Conservation (phyloP, 2,888 invertebrate genomes). For the Acleris literana region DNA sequence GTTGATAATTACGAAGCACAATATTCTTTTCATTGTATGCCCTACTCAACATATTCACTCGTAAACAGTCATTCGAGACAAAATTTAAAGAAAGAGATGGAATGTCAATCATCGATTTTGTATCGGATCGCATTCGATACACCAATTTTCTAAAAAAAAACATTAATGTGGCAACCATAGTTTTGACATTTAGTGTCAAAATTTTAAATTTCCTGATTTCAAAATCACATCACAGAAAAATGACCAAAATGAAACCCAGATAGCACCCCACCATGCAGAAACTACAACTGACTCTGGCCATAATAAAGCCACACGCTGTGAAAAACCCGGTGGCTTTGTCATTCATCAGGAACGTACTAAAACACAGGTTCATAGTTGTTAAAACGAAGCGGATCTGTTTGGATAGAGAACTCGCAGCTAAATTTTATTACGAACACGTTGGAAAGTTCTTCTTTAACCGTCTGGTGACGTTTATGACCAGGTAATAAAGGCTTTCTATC, state of each 20-base stretch:
- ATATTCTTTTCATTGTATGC: no score
- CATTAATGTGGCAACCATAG: not conserved
- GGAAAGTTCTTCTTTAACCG: slow-evolving; percentile 93
- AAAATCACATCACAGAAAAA: slow-evolving; percentile 22
- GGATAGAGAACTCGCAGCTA: slow-evolving; percentile 85
- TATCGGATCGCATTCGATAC: not conserved
- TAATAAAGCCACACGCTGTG: slow-evolving; percentile 93
- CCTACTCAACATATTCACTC: no score
- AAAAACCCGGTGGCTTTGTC: slow-evolving; percentile 89
- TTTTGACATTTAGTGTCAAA: slow-evolving; percentile 12
- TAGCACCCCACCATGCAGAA: slow-evolving; percentile 59
- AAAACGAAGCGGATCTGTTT: slow-evolving; percentile 86
- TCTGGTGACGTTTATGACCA: slow-evolving; percentile 91
- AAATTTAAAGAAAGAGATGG: no score
- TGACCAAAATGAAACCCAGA: slow-evolving; percentile 33
- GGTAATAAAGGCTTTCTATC: slow-evolving; percentile 71
- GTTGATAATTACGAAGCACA: not conserved
- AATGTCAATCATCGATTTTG: not conserved
- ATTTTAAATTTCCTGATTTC: slow-evolving; percentile 22
- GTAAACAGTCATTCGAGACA: no score
- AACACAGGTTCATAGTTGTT: slow-evolving; percentile 89
- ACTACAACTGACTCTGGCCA: slow-evolving; percentile 91
- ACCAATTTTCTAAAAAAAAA: not conserved
- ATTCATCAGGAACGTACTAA: slow-evolving; percentile 87
- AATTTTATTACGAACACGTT: slow-evolving; percentile 92